phyloP scores from a whole-genome alignment of 2,113 vertebrate genomes.

The Talpa occidentalis region DNA sequence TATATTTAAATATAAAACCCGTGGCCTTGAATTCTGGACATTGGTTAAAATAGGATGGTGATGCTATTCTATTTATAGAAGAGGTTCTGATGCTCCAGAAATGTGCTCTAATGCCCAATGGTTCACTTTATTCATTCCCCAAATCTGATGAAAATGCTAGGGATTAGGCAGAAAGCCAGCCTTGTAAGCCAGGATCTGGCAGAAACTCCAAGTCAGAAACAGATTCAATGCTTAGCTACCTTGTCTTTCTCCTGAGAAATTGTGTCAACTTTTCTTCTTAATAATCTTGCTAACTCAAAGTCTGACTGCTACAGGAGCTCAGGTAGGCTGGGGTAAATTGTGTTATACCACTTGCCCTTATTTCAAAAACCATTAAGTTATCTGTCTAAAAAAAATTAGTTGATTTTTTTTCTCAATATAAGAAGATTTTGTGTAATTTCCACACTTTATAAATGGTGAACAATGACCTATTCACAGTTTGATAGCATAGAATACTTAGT shows the following conservation, averaged over 20 bases:
- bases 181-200: slow-evolving; percentile 62
- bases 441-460: neutral
- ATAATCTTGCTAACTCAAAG: slow-evolving; percentile 38
- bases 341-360: neutral
- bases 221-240: slow-evolving; percentile 19
- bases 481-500: neutral
- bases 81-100: slow-evolving; percentile 31
- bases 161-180: slow-evolving; percentile 69
- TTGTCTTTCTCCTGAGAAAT: slow-evolving; percentile 58
- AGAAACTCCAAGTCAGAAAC: slow-evolving; percentile 25
- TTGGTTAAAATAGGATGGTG: neutral
- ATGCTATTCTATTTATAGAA: slow-evolving; percentile 53
- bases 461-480: neutral
- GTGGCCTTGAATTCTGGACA: neutral
- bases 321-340: neutral
- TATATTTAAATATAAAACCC: slow-evolving; percentile 20
- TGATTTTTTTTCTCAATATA: neutral
- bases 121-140: slow-evolving; percentile 56
- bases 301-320: neutral
- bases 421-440: neutral
- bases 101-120: slow-evolving; percentile 37
- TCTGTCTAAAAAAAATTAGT: neutral
- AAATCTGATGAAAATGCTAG: slow-evolving; percentile 65
- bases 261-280: slow-evolving; percentile 42
- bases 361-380: slow-evolving; percentile 18